These are phyloP conservation scores for Poecilia gillii DNA, from an alignment of 2,797 vertebrate species.

Conservation along the genomic window DNA sequence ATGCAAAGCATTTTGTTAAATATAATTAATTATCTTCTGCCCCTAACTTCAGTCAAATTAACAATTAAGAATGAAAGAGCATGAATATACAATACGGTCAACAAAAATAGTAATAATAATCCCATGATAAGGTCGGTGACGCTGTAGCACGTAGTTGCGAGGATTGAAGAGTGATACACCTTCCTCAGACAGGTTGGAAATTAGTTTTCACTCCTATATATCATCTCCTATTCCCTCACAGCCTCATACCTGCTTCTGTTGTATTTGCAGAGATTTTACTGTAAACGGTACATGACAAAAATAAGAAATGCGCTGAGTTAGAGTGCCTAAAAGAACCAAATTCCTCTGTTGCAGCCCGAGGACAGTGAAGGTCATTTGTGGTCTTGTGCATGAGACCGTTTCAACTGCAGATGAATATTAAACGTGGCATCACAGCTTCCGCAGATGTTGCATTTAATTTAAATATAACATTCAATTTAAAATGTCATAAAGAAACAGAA, in stretches of 20 bases:
- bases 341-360: conserved; percentile 55
- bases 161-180: conserved; percentile 52
- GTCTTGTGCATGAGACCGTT: conserved; percentile 65
- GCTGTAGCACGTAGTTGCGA: conserved; percentile 62
- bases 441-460: conserved; percentile 53
- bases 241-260: conserved; percentile 64
- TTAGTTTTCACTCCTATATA: conserved; percentile 82
- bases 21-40: conserved; percentile 48
- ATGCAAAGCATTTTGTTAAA: conserved; percentile 45
- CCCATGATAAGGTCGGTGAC: conserved; percentile 74
- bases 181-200: conserved; percentile 79
- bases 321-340: conserved; percentile 69
- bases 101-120: conserved; percentile 75
- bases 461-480: conserved; percentile 47
- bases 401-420: conserved; percentile 63
- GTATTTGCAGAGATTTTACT: conserved; percentile 68
- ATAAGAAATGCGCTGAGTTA: conserved; percentile 77
- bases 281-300: conserved; percentile 77
- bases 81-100: conserved; percentile 80
- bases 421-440: conserved; percentile 60
- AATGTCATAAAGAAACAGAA: conserved; percentile 37
- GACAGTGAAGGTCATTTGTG: conserved; percentile 60
- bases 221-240: conserved; percentile 78
- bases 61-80: conserved; percentile 62
- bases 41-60: conserved; percentile 58